These are phyloP conservation scores for Probosciger aterrimus DNA, from an alignment of 2,113 vertebrate species.

Conservation along the genomic window DNA sequence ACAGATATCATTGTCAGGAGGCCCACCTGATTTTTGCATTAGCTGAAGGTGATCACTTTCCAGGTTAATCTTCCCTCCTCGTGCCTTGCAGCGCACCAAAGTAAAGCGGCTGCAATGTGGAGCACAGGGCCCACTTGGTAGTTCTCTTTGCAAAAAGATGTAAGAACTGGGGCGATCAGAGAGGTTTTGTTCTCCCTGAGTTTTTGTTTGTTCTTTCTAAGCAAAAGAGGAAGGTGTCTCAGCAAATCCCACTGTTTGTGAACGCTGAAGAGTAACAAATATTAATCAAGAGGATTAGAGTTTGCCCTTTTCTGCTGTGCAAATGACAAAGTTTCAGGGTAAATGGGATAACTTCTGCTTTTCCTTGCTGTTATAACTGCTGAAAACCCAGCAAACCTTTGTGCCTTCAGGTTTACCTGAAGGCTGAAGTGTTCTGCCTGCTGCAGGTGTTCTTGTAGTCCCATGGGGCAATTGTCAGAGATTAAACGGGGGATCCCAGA, in stretches of 20 bases:
- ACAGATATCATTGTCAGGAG: slow-evolving; percentile 23
- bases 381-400: not conserved
- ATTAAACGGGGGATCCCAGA: slow-evolving; percentile 62
- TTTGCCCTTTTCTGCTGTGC: not conserved
- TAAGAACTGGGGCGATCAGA: not conserved
- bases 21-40: slow-evolving; percentile 45
- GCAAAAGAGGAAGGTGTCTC: not conserved
- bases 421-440: not conserved
- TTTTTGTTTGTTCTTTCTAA: not conserved
- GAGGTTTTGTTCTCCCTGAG: not conserved
- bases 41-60: slow-evolving; percentile 30
- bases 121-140: not conserved
- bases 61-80: slow-evolving; percentile 19
- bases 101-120: not conserved
- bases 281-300: not conserved
- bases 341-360: not conserved
- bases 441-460: slow-evolving; percentile 21
- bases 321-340: not conserved
- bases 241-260: not conserved
- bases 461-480: not conserved
- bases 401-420: not conserved
- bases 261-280: not conserved
- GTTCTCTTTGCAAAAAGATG: not conserved
- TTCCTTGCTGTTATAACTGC: not conserved
- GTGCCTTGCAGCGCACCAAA: not conserved